These are phyloP conservation scores for Mesoclemmys tuberculata DNA, from an alignment of 2,113 vertebrate species.

Conservation along the genomic window DNA sequence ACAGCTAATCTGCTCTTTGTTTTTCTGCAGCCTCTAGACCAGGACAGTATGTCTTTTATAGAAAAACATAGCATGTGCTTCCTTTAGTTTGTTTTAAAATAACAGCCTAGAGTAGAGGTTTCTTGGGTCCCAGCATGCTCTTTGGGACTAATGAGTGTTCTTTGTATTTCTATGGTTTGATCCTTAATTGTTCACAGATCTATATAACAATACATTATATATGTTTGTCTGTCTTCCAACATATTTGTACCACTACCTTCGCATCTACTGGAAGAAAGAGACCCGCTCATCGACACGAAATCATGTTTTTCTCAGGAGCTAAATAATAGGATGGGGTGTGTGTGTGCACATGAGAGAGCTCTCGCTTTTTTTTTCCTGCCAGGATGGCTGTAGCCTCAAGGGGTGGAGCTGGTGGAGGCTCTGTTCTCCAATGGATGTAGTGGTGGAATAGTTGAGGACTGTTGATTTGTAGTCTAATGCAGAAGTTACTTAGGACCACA, in stretches of 20 bases:
- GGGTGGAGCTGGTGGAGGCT: constrained; percentile 17
- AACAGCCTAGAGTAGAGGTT: neutral
- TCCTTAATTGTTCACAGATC: neutral
- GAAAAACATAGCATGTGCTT: neutral
- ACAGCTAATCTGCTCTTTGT: neutral
- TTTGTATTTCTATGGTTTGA: constrained; percentile 1
- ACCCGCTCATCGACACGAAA: neutral
- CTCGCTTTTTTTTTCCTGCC: constrained; percentile 6
- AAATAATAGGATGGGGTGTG: neutral
- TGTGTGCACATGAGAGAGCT: neutral
- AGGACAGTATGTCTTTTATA: neutral
- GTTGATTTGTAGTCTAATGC: constrained; percentile 11
- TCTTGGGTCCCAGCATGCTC: neutral
- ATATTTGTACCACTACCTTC: neutral
- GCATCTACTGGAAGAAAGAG: constrained; percentile 23
- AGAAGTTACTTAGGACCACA: constrained; percentile 21
- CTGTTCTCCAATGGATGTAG: neutral
- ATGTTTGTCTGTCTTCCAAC: neutral
- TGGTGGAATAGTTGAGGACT: neutral
- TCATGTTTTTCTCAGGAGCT: constrained; percentile 1
- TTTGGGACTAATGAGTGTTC: constrained; percentile 8
- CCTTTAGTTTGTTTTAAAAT: constrained; percentile 12
- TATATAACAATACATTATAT: neutral
- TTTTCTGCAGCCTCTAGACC: neutral
- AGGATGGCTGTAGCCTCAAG: neutral